Conservation (phyloP, 2,888 invertebrate genomes). For the Lampropteryx suffumata region DNA sequence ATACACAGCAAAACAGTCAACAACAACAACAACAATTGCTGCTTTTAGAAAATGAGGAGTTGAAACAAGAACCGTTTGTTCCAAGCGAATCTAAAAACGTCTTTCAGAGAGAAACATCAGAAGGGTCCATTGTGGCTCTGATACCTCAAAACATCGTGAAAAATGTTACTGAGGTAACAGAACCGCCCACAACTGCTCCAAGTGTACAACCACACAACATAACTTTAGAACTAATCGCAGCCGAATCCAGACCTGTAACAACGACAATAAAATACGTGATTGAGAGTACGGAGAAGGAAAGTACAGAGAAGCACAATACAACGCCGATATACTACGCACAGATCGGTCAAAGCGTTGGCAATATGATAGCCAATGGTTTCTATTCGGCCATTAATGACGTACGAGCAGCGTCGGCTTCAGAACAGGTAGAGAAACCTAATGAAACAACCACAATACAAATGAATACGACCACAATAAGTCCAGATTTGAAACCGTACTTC, state of each 20-base stretch:
- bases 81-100: conserved; percentile 59
- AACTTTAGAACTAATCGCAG: conserved; percentile 49
- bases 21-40: conserved; percentile 48
- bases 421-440: conserved; percentile 82
- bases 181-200: conserved; percentile 43
- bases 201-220: conserved; percentile 48
- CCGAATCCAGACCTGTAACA: conserved; percentile 56
- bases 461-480: conserved; percentile 49
- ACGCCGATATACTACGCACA: conserved; percentile 77
- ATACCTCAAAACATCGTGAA: conserved; percentile 53
- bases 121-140: conserved; percentile 57
- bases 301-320: conserved; percentile 39
- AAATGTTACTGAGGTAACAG: conserved; percentile 55
- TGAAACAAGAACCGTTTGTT: conserved; percentile 53
- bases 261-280: conserved; percentile 60
- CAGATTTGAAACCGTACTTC: conserved; percentile 52
- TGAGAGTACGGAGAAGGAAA: conserved; percentile 51
- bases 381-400: conserved; percentile 85
- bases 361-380: conserved; percentile 67
- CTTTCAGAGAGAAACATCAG: conserved; percentile 68
- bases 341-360: conserved; percentile 66
- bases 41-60: conserved; percentile 61
- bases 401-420: conserved; percentile 84
- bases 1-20: conserved; percentile 35
- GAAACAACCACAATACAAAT: conserved; percentile 53